Base-by-base conservation (phyloP, 1,140 invertebrate species). In the Euwallacea fornicatus region DNA sequence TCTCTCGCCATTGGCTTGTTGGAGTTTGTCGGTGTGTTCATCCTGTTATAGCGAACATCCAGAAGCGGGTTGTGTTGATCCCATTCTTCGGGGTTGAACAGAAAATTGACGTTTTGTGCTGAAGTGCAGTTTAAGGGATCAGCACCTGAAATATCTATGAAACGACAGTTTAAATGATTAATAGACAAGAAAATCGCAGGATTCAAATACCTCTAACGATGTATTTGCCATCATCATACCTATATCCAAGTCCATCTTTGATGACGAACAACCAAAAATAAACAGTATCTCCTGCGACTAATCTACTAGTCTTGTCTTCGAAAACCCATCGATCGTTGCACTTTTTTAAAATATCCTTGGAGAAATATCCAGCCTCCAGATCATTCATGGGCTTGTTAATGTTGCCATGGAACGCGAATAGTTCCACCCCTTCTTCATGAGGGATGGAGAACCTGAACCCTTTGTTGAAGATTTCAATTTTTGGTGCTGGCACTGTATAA, bases 261-360 rank as follows among this genome's bases (percentile, higher is more conserved):
- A 86, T 79, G 6, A 87, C 83, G 70, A 85, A 85, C 15, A 86
- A n/a, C 86, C 86, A 87, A 69, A 83, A 86, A 76, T 87, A 83
- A 77, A 87, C 77, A 11, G 77, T 78, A 75, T 87, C 85, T 0
- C 83, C 84, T n/a, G 50, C 15, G 59, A 82, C 77, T 15, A 87
- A 74, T 59, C 76, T 77, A 0, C 81, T 81, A 0, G 59, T 78
- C 9, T 62, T 73, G 76, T 87, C 82, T 71, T 84, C 75, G 60
- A 84, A 87, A 8, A 80, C 78, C 86, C 86, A 87, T 58, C 76
- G 76, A 7, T 82, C 82, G 69, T 83, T 80, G 41, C 77, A 77
- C 21, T 76, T 72, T 58, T 78, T 80, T 11, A 81, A 16, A 61
- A 86, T 81, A 66, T 87, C 85, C 56, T 74, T 74, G 1, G 85